These are phyloP conservation scores for Montifringilla adamsi DNA, from an alignment of 2,113 vertebrate species.

Conservation along the genomic window DNA sequence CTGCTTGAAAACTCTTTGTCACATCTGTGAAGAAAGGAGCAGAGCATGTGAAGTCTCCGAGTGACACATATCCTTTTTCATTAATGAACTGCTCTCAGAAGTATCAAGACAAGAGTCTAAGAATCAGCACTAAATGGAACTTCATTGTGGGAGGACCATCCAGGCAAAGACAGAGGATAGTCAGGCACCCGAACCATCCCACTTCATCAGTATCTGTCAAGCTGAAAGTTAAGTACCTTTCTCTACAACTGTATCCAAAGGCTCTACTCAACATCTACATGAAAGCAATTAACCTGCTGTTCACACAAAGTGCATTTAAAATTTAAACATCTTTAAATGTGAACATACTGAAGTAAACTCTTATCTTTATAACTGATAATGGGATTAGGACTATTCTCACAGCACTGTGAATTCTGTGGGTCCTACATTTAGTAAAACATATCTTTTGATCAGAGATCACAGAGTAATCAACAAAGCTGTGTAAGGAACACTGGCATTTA, in stretches of 20 bases:
- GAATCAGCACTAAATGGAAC: background rate
- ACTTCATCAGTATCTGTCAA: background rate
- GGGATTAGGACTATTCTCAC: background rate
- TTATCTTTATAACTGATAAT: background rate
- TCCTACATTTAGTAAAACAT: background rate
- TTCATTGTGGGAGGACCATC: background rate
- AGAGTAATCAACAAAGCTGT: background rate
- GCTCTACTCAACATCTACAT: background rate
- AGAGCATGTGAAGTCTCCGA: background rate
- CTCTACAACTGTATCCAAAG: background rate
- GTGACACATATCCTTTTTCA: background rate
- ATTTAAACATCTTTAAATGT: background rate
- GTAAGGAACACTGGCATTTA: background rate
- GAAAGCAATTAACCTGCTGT: background rate
- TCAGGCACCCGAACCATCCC: background rate
- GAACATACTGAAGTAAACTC: background rate
- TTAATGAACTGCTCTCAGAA: background rate
- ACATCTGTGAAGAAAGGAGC: background rate
- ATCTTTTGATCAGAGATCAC: background rate
- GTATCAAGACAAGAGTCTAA: background rate
- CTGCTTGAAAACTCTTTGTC: background rate
- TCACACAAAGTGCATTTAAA: background rate
- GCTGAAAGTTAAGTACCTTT: background rate
- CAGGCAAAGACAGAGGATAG: background rate
- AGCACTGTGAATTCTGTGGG: background rate